These are phyloP conservation scores for roundworm (Caenorhabditis elegans) DNA, from an alignment of 1,140 invertebrate genomes.

Conservation along the genomic window DNA sequence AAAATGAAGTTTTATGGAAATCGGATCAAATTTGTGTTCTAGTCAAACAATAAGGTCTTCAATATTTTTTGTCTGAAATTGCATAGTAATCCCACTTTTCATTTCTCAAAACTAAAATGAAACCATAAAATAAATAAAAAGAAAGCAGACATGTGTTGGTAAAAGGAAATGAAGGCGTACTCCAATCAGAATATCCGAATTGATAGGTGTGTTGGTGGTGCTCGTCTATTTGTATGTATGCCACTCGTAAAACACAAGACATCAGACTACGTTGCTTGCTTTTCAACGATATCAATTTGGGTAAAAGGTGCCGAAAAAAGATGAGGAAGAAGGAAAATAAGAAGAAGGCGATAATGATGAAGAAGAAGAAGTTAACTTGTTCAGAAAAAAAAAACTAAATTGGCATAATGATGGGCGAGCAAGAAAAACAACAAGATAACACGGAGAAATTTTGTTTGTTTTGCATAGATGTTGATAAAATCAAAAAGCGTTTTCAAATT, in stretches of 20 bases:
- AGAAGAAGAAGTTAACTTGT: background rate
- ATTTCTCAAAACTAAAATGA: too few relatives aligned
- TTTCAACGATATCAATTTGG: background rate
- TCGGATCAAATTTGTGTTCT: too few relatives aligned
- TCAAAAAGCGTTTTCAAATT: too few relatives aligned
- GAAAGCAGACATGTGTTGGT: too few relatives aligned
- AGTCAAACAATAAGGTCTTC: too few relatives aligned
- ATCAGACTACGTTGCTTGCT: background rate
- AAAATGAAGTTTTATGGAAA: too few relatives aligned
- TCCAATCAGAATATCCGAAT: conserved; percentile 12
- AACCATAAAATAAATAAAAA: too few relatives aligned
- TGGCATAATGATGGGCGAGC: background rate
- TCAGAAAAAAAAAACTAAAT: background rate
- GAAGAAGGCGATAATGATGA: background rate
- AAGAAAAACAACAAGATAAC: background rate
- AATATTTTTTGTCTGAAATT: too few relatives aligned
- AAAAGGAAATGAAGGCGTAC: background rate
- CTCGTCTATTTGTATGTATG: background rate
- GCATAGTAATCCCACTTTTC: too few relatives aligned
- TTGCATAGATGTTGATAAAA: too few relatives aligned
- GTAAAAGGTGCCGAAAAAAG: background rate
- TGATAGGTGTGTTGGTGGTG: conserved; percentile 6
- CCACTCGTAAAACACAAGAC: background rate
- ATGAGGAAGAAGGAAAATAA: background rate
- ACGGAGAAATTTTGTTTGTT: too few relatives aligned